Evolutionary conservation across 2,888 invertebrate genomes (phyloP).

Genomic region (Cryptocheilus praepositus): DNA sequence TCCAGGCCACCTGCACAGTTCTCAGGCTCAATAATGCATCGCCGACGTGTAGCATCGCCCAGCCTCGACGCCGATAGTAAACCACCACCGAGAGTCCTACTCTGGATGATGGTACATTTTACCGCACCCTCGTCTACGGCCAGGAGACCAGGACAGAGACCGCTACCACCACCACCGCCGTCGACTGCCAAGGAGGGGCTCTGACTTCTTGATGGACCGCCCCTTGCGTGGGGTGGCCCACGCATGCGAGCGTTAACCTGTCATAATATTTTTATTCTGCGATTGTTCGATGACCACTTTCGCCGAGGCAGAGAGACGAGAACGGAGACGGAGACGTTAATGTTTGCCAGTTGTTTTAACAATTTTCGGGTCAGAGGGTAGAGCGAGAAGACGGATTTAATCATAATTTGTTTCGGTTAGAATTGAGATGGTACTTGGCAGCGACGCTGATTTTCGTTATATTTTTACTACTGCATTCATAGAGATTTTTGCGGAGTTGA

Average conservation of each 20-base stretch:
- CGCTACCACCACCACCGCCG: constrained; percentile 29
- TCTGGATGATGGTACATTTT: constrained; percentile 45
- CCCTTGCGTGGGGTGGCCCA: constrained; percentile 13
- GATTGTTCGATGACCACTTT: constrained; percentile 20
- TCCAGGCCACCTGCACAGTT: constrained; percentile 70
- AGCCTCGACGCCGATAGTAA: constrained; percentile 51
- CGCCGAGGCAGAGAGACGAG: background rate
- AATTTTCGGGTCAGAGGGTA: background rate
- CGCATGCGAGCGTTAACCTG: constrained; percentile 47
- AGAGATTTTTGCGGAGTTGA: too few relatives aligned
- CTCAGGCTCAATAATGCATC: constrained; percentile 73
- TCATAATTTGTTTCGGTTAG: too few relatives aligned
- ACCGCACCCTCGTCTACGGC: constrained; percentile 37
- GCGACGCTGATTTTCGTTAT: too few relatives aligned
- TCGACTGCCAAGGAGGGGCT: background rate
- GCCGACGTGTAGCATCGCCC: constrained; percentile 59
- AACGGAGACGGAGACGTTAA: background rate
- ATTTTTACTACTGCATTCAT: too few relatives aligned
- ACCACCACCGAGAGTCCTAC: constrained; percentile 41
- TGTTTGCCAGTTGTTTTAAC: constrained; percentile 1
- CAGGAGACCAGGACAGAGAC: constrained; percentile 11
- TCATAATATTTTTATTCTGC: constrained; percentile 54
- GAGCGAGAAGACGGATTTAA: too few relatives aligned
- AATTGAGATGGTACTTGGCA: too few relatives aligned
- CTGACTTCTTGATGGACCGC: constrained; percentile 44